phyloP scores from a whole-genome alignment of 2,113 vertebrate species.

The Callopanchax toddi region DNA sequence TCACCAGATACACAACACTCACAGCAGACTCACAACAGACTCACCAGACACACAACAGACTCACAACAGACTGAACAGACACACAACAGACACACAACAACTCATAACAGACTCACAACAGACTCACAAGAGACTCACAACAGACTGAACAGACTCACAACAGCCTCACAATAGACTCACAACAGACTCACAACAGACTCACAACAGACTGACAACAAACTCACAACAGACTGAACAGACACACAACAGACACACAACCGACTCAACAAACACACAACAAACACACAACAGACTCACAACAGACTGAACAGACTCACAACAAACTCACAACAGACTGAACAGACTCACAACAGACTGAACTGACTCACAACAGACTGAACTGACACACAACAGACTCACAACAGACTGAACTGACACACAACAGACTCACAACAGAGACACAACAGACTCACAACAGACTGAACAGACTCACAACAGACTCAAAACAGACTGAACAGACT shows the following conservation, averaged over 20 bases:
- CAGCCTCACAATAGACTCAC: no score
- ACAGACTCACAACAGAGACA: not conserved
- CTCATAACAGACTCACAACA: not conserved
- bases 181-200: not conserved
- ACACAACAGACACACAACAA: not conserved
- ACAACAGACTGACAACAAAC: not conserved
- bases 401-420: no score
- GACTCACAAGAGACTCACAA: not conserved
- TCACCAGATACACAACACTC: not conserved
- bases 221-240: no score
- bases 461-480: not conserved
- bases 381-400: not conserved
- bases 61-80: no score
- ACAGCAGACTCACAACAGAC: not conserved
- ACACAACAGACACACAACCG: not conserved
- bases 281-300: not conserved
- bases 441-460: not conserved
- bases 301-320: not conserved
- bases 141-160: no score
- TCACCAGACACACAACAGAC: not conserved
- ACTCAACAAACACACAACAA: not conserved
- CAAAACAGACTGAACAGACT: no score
- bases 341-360: not conserved
- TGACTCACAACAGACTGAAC: no score
- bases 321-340: not conserved